phyloP scores from a whole-genome alignment of 2,888 invertebrate genomes.

The Cantharis flavilabris region DNA sequence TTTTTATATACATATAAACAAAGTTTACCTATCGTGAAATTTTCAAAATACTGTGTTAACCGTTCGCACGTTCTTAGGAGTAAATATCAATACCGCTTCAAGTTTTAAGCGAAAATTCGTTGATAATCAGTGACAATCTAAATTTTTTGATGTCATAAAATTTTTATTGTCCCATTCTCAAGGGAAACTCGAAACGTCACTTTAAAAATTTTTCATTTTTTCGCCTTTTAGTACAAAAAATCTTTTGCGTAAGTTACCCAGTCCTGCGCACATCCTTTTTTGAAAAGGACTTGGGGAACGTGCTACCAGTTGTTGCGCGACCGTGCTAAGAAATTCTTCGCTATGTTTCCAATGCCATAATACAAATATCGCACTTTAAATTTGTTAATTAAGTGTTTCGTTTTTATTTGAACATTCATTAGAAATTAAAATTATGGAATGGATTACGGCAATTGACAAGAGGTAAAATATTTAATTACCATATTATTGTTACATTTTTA shows the following conservation, averaged over 20 bases:
- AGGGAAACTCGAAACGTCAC: conserved; percentile 3
- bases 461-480: conserved; percentile 49
- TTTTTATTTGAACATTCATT: not conserved
- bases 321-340: conserved; percentile 19
- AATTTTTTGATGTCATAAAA: not conserved
- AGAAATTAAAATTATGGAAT: conserved; percentile 52
- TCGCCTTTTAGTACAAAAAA: not conserved
- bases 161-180: not conserved
- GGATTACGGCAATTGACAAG: conserved; percentile 63
- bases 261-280: conserved; percentile 29
- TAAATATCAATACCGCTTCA: not conserved
- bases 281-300: conserved; percentile 17
- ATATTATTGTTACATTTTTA: conserved; percentile 11
- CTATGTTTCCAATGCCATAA: conserved; percentile 14
- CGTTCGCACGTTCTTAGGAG: no score
- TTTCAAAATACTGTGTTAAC: not conserved
- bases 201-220: not conserved
- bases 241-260: conserved; percentile 18
- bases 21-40: not conserved
- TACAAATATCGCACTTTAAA: conserved; percentile 12
- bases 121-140: not conserved
- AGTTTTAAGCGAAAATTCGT: not conserved
- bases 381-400: not conserved
- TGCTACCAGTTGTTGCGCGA: conserved; percentile 31
- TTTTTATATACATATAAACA: no score